Conservation (phyloP, 2,113 vertebrate genomes). For the Myodes glareolus region DNA sequence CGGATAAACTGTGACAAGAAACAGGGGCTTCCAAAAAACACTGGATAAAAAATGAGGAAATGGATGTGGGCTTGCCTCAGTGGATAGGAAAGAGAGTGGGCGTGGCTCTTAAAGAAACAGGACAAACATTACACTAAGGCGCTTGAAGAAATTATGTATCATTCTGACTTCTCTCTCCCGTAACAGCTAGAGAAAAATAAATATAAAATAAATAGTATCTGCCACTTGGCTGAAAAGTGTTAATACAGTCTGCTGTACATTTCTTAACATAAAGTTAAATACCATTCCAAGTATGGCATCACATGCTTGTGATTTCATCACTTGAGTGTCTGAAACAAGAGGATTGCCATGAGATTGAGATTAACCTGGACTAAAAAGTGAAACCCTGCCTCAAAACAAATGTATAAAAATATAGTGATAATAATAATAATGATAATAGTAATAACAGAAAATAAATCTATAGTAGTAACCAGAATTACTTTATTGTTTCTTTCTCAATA, state of each 20-base stretch:
- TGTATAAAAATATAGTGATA: not conserved
- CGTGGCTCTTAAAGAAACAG: too few relatives aligned
- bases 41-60: slow-evolving; percentile 9
- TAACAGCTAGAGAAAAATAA: not conserved
- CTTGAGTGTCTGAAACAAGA: not conserved
- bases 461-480: not conserved
- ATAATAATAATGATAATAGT: not conserved
- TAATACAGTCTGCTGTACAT: slow-evolving; percentile 28
- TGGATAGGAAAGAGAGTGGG: too few relatives aligned
- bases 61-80: not conserved
- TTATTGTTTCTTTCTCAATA: not conserved
- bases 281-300: not conserved
- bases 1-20: slow-evolving; percentile 19
- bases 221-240: not conserved
- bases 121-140: not conserved
- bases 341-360: not conserved
- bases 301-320: not conserved
- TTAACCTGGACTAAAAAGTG: too few relatives aligned
- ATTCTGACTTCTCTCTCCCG: not conserved
- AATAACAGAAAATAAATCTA: not conserved
- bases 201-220: not conserved
- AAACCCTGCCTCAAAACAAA: not conserved
- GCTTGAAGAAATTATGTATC: not conserved
- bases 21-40: not conserved
- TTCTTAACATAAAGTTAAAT: not conserved